Evolutionary conservation across 2,797 vertebrate genomes (phyloP).

Genomic region (Coilia nasus): DNA sequence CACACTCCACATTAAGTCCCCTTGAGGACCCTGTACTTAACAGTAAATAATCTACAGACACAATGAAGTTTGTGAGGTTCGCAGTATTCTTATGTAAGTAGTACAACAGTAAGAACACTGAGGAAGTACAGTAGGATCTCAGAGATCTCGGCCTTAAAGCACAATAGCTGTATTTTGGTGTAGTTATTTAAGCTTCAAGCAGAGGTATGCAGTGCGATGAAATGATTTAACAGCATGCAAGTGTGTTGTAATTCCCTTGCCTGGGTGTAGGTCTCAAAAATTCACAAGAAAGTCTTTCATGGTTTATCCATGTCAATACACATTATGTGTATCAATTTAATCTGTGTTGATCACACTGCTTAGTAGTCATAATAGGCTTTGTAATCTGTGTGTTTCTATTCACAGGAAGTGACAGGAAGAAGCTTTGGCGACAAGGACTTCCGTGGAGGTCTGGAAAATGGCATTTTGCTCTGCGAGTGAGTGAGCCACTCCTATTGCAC

Average conservation of each 20-base stretch:
- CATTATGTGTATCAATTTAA: background rate
- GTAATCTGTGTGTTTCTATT: conserved; percentile 40
- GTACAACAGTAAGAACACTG: background rate
- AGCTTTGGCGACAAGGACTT: conserved; percentile 95
- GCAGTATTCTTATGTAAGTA: background rate
- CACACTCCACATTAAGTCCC: too few relatives aligned
- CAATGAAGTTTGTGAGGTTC: background rate
- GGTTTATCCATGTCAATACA: background rate
- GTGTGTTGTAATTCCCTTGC: background rate
- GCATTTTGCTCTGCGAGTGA: conserved; percentile 98
- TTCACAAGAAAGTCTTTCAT: background rate
- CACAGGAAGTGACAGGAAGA: conserved; percentile 92
- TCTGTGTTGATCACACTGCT: background rate
- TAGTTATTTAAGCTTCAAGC: background rate
- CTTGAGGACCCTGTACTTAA: background rate
- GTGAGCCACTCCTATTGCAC: conserved; percentile 60
- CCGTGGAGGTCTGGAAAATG: conserved; percentile 92
- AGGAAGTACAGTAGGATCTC: background rate
- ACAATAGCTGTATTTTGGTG: background rate
- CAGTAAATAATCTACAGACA: background rate
- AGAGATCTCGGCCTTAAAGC: background rate
- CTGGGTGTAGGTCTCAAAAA: background rate
- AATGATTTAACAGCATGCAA: background rate
- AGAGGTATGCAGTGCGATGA: background rate
- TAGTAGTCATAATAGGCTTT: background rate